These are phyloP conservation scores for Montipora efflorescens DNA, from an alignment of 64 coral and sea anemone genomes.

Conservation along the genomic window DNA sequence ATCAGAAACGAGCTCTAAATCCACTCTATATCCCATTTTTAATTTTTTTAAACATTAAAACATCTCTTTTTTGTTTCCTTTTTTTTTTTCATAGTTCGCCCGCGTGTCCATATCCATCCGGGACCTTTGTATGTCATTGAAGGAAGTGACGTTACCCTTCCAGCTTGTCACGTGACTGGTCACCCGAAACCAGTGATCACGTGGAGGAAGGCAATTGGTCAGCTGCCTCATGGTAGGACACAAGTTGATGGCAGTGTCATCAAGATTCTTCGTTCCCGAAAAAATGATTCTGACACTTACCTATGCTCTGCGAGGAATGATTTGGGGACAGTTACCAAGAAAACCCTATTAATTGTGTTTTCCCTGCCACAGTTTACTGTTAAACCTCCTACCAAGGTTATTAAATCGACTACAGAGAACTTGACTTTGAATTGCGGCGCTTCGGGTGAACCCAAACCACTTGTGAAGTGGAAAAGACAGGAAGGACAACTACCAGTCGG, in stretches of 20 bases:
- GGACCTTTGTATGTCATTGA: constrained; percentile 31
- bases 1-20: no score
- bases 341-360: no score
- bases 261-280: neutral
- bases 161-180: constrained; percentile 63
- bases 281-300: constrained; percentile 46
- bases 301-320: constrained; percentile 41
- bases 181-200: constrained; percentile 57
- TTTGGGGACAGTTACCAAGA: neutral
- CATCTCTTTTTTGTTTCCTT: no score
- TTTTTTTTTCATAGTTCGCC: neutral
- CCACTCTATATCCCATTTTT: no score
- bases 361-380: no score
- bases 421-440: no score
- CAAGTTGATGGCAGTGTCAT: neutral
- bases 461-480: no score
- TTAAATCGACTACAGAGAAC: no score
- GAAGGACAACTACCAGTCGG: no score
- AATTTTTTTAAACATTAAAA: no score
- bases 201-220: constrained; percentile 56
- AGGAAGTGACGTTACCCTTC: constrained; percentile 33
- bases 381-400: no score
- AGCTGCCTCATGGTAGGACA: constrained; percentile 1
- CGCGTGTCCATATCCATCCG: neutral
- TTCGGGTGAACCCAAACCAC: no score